A percentile compares a stretch with the other conserved stretches of the same genome.
phyloP scores from a whole-genome alignment of 2,888 invertebrate species.

The Stenoptilia bipunctidactyla region DNA sequence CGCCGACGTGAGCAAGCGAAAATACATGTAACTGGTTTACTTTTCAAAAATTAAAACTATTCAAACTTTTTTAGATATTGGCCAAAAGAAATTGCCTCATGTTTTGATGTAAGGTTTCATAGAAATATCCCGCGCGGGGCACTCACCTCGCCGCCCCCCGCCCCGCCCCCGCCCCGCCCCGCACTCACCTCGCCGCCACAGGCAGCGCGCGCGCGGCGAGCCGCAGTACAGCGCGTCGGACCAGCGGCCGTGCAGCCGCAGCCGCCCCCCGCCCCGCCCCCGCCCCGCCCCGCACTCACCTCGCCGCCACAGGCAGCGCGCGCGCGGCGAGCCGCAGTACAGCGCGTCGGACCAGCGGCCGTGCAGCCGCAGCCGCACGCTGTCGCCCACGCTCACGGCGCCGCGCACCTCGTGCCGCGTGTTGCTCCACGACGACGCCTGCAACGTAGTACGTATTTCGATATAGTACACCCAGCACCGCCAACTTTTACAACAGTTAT shows the following conservation, averaged over 20 bases:
- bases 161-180: neutral
- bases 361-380: constrained; percentile 72
- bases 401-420: constrained; percentile 84
- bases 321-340: constrained; percentile 79
- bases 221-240: constrained; percentile 84
- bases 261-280: constrained; percentile 64
- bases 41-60: too few relatives aligned
- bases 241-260: constrained; percentile 82
- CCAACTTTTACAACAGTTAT: too few relatives aligned
- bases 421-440: constrained; percentile 84
- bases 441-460: too few relatives aligned
- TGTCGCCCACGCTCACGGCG: constrained; percentile 70
- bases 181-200: constrained; percentile 80
- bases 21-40: too few relatives aligned
- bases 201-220: constrained; percentile 77
- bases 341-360: constrained; percentile 89
- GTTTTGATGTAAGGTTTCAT: too few relatives aligned
- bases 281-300: constrained; percentile 65
- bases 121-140: neutral
- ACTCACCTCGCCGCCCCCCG: neutral
- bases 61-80: too few relatives aligned
- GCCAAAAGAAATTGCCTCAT: too few relatives aligned
- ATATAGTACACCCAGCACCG: too few relatives aligned
- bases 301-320: constrained; percentile 82
- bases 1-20: too few relatives aligned